A percentile compares a stretch with the other conserved stretches of the same genome.
phyloP scores from a whole-genome alignment of 2,888 invertebrate species.

The Melieria crassipennis region DNA sequence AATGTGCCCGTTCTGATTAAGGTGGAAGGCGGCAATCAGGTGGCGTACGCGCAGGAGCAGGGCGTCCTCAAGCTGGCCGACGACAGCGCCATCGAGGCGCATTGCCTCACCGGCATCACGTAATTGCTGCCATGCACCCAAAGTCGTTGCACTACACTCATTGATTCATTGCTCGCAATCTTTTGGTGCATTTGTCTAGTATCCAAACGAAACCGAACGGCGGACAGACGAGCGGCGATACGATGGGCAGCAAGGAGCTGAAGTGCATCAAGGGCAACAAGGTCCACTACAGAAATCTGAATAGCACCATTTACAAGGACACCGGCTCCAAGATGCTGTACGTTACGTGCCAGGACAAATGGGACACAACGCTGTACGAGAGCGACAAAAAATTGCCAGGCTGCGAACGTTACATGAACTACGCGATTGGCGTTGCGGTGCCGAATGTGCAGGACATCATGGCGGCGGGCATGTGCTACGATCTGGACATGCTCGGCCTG shows the following conservation, averaged over 20 bases:
- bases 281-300: constrained; percentile 16
- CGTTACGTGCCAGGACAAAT: constrained; percentile 8
- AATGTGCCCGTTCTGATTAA: constrained; percentile 25
- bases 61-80: constrained; percentile 15
- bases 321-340: constrained; percentile 11
- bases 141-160: not conserved
- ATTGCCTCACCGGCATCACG: constrained; percentile 16
- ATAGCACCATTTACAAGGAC: constrained; percentile 17
- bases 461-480: constrained; percentile 29
- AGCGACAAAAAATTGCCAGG: constrained; percentile 23
- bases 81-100: constrained; percentile 17
- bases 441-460: constrained; percentile 23
- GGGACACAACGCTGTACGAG: constrained; percentile 17
- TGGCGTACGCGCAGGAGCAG: constrained; percentile 20
- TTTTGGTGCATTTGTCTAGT: not conserved
- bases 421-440: constrained; percentile 24
- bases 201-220: constrained; percentile 21
- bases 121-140: not conserved
- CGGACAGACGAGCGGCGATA: not conserved
- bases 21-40: constrained; percentile 3
- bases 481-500: constrained; percentile 20
- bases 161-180: not conserved
- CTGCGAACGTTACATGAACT: constrained; percentile 15
- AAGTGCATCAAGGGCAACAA: constrained; percentile 16
- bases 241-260: constrained; percentile 17